Conservation (phyloP, 1,140 invertebrate genomes). For the Agrilus planipennis region DNA sequence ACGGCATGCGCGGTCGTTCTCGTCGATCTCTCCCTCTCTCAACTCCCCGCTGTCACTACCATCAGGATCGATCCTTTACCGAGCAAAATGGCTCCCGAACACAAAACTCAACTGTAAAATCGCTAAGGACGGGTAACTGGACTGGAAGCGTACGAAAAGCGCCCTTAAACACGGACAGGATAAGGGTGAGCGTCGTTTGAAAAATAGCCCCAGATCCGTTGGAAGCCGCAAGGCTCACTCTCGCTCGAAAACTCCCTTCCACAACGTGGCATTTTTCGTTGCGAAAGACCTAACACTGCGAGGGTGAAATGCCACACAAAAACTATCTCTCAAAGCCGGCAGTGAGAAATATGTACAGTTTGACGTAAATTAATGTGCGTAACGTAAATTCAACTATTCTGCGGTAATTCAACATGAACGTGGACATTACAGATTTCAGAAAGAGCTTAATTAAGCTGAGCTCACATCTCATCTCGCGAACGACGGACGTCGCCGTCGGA, state of each 20-base stretch:
- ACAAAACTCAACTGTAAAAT: constrained; percentile 30
- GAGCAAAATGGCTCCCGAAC: constrained; percentile 34
- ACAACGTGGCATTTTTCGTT: constrained; percentile 29
- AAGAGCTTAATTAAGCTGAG: constrained; percentile 27
- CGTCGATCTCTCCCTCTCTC: no score
- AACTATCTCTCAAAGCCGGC: constrained; percentile 34
- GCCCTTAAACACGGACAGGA: constrained; percentile 26
- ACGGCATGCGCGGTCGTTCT: constrained; percentile 33
- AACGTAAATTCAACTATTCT: constrained; percentile 34
- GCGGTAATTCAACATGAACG: constrained; percentile 32
- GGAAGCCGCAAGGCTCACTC: constrained; percentile 26
- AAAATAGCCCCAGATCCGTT: constrained; percentile 29
- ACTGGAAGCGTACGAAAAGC: constrained; percentile 18
- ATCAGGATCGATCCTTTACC: constrained; percentile 31
- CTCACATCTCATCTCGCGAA: no score
- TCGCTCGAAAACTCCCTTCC: constrained; percentile 17
- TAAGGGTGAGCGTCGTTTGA: constrained; percentile 27
- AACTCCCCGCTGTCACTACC: constrained; percentile 30
- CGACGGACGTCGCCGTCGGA: no score
- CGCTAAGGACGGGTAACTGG: constrained; percentile 23
- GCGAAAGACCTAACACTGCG: constrained; percentile 24
- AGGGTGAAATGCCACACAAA: constrained; percentile 26
- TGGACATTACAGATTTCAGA: constrained; percentile 22
- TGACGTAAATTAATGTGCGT: constrained; percentile 36
- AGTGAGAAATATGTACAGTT: constrained; percentile 35